phyloP scores from a whole-genome alignment of 2,888 invertebrate genomes.

The Onchidella celtica region DNA sequence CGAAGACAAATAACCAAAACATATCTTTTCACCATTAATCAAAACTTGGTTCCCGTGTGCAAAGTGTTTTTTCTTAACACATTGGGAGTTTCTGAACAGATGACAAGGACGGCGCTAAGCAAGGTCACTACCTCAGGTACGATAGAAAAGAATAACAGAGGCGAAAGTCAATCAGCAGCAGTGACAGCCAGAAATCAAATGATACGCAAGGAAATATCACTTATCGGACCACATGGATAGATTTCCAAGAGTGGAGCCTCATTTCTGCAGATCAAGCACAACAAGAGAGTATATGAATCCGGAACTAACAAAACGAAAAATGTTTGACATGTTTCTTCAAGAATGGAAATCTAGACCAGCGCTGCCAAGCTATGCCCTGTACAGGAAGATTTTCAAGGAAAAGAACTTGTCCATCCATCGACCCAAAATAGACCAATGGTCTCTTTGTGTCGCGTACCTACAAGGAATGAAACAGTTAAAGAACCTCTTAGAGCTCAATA shows the following conservation, averaged over 20 bases:
- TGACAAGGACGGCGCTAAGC: not conserved
- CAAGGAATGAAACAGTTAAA: too few species aligned
- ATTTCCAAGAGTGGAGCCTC: not conserved
- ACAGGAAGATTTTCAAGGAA: not conserved
- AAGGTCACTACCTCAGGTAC: not conserved
- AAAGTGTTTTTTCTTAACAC: not conserved
- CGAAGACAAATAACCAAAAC: too few species aligned
- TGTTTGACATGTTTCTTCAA: conserved; percentile 5
- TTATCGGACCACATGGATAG: not conserved
- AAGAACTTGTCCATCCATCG: not conserved
- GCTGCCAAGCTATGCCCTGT: not conserved
- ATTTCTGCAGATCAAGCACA: not conserved
- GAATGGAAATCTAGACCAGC: not conserved
- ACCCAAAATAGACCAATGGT: conserved; percentile 1
- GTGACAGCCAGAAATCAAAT: not conserved
- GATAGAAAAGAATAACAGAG: not conserved
- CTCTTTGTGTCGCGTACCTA: not conserved
- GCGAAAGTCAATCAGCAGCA: not conserved
- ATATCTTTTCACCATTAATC: not conserved
- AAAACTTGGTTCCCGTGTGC: not conserved
- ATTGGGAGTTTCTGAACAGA: not conserved
- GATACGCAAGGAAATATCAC: not conserved
- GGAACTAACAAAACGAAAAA: not conserved
- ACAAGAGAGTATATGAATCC: not conserved
- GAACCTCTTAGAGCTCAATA: not conserved